Evolutionary conservation across 1,140 invertebrate genomes (phyloP), one percentile per base, ranked within the genome.

Genomic region (Drosophila pallidifrons): DNA sequence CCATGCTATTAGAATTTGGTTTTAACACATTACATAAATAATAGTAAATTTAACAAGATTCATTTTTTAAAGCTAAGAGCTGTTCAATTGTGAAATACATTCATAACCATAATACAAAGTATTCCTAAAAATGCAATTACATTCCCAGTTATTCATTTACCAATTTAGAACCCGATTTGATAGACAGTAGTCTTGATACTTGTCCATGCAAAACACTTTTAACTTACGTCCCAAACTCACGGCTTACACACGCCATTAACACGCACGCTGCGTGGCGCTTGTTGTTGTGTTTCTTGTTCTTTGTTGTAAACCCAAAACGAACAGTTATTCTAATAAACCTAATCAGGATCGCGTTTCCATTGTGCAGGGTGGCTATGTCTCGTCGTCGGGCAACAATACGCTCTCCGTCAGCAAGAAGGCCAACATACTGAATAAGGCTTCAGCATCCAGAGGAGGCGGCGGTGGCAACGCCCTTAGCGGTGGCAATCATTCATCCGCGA

Each of bases 371-470:
- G 94, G 94, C 55, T 94, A 94, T 91, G 94, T 94, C 71, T 93
- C 93, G 51, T 94, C 93, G 38, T 93, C 93, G 64, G 93, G 90
- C 30, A 92, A 87, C 43, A 92, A 93, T 67, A 93, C 93, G 71
- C 92, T 95, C 74, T 95, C 94, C 47, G 94, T 95, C n/a, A 93
- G 93, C 88, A 95, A 95, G 93, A 94, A 95, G 82, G 94, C 94
- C 32, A 97, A 97, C 94, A 94, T 96, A 52, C 92, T 97, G 43
- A 94, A 95, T 79, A 95, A 94, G 79, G 93, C 93, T 57, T 91
- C 92, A 32, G 85, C 92, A 25, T 93, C 79, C 11, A 73, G 87
- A 65, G 81, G 90, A 7, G 86, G 83, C 15, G 77, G 88, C 16
- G 78, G 72, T 25, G 77, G 58, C 3, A 82, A 74, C 60, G 71